Conservation (phyloP, 2,113 vertebrate species). For the Emydura subglobosa region DNA sequence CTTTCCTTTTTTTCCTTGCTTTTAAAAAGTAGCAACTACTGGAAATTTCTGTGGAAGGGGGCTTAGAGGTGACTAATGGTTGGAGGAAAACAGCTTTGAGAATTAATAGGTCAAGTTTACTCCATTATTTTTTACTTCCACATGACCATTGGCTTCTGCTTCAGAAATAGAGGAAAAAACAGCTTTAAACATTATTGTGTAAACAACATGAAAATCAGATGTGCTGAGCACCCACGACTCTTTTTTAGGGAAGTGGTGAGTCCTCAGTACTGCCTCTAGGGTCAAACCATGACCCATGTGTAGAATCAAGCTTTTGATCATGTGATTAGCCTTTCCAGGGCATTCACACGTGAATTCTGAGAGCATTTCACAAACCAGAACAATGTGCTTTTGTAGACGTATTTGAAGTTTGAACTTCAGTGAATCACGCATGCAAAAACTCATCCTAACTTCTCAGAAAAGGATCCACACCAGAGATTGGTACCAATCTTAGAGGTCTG, state of each 20-base stretch:
- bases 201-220: neutral
- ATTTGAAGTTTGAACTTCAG: constrained; percentile 2
- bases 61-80: fast-evolving
- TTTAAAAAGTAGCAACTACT: neutral
- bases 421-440: neutral
- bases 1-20: neutral
- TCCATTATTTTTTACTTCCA: neutral
- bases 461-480: neutral
- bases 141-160: neutral
- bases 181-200: neutral
- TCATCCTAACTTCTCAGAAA: constrained; percentile 16
- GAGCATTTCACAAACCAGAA: neutral
- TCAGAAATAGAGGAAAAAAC: neutral
- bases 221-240: neutral
- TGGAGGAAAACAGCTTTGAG: neutral
- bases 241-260: neutral
- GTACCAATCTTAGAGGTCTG: neutral
- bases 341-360: neutral
- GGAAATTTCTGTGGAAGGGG: neutral
- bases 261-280: neutral
- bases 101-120: neutral
- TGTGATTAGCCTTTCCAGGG: neutral
- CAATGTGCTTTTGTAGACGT: neutral
- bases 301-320: neutral
- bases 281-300: neutral